phyloP scores from a whole-genome alignment of 2,888 invertebrate species.

The Epistrophella euchroma region DNA sequence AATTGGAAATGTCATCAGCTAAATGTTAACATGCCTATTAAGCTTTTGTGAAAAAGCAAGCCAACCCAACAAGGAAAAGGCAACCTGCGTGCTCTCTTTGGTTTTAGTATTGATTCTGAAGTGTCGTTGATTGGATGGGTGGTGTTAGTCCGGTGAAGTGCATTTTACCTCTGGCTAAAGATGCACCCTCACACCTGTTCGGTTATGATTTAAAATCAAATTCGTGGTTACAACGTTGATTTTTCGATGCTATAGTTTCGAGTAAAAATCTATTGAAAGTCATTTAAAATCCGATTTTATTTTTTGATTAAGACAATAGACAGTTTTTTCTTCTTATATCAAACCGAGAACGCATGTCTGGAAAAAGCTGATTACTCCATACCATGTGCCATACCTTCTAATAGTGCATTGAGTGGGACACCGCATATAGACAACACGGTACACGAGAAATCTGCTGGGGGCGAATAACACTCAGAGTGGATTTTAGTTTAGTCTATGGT shows the following conservation, averaged over 20 bases:
- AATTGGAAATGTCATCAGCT: neutral
- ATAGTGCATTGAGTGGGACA: conserved; percentile 59
- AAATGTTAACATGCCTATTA: conserved; percentile 17
- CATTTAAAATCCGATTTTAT: conserved; percentile 1
- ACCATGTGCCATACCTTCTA: conserved; percentile 67
- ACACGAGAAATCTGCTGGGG: conserved; percentile 43
- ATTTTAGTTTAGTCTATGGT: conserved; percentile 58
- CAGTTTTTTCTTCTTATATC: conserved; percentile 29
- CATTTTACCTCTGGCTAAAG: conserved; percentile 34
- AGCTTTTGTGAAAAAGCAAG: conserved; percentile 29
- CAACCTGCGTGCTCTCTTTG: conserved; percentile 64
- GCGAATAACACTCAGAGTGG: conserved; percentile 73
- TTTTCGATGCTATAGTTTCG: neutral
- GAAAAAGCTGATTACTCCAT: conserved; percentile 70
- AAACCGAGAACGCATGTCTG: conserved; percentile 65
- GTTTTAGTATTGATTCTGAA: conserved; percentile 73
- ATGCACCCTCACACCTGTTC: conserved; percentile 21
- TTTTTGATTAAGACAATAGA: conserved; percentile 27
- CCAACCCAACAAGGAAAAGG: conserved; percentile 10
- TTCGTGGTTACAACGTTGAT: neutral
- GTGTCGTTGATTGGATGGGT: conserved; percentile 57
- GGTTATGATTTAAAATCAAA: conserved; percentile 1
- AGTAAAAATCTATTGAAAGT: neutral
- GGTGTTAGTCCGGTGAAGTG: conserved; percentile 46
- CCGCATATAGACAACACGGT: conserved; percentile 55